Conservation (phyloP, 2,888 invertebrate genomes). For the Koerneria pararmatus region DNA sequence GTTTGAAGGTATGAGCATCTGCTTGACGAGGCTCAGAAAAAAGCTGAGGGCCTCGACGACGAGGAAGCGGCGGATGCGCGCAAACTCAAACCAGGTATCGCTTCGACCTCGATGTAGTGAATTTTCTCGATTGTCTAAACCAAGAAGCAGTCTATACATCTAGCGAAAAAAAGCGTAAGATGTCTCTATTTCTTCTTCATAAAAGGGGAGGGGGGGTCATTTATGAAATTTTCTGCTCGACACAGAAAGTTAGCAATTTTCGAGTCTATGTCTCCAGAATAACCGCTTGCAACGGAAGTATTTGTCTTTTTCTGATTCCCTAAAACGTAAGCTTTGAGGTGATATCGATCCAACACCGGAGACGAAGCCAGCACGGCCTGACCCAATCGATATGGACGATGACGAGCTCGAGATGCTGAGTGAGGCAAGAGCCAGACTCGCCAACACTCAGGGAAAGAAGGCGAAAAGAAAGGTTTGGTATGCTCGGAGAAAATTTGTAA, state of each 20-base stretch:
- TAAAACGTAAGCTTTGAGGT: too few species aligned
- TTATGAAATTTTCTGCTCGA: too few species aligned
- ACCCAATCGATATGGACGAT: constrained; percentile 99
- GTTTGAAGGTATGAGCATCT: constrained; percentile 54
- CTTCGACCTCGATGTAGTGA: too few species aligned
- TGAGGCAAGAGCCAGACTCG: constrained; percentile 93
- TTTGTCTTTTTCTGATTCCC: too few species aligned
- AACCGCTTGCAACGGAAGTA: too few species aligned
- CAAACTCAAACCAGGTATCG: constrained; percentile 93
- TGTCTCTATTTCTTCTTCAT: too few species aligned
- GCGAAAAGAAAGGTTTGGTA: constrained; percentile 66
- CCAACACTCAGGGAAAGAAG: constrained; percentile 88
- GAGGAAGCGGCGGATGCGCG: constrained; percentile 77
- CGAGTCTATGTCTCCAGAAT: too few species aligned
- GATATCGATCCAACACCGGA: constrained; percentile 99
- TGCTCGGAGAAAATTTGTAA: background rate
- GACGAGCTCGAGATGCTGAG: constrained; percentile 99
- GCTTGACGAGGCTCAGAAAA: constrained; percentile 87
- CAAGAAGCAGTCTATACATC: too few species aligned
- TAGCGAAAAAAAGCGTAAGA: too few species aligned
- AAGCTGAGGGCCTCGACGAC: constrained; percentile 72
- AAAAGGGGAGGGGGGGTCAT: too few species aligned
- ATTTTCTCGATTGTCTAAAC: too few species aligned
- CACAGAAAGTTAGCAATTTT: too few species aligned
- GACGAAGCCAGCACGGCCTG: constrained; percentile 92